These are phyloP conservation scores for Sipha flava DNA, from an alignment of 1,140 invertebrate genomes.

Conservation along the genomic window DNA sequence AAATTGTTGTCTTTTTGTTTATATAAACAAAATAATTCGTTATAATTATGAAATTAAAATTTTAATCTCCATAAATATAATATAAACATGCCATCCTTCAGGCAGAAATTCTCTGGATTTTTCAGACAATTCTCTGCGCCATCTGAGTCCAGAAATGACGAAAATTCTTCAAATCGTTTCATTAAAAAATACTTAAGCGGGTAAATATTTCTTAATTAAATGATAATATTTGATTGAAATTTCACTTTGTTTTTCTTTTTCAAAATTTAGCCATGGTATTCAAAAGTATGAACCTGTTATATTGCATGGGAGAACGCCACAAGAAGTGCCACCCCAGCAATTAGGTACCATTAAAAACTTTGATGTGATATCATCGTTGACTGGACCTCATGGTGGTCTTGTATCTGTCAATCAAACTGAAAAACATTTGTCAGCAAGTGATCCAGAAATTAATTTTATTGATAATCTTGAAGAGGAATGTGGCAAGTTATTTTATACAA, in stretches of 20 bases:
- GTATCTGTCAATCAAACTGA: slow-evolving; percentile 61
- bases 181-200: slow-evolving; percentile 64
- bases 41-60: background rate
- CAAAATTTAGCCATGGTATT: slow-evolving; percentile 5
- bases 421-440: slow-evolving; percentile 55
- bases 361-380: slow-evolving; percentile 56
- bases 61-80: background rate
- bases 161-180: slow-evolving; percentile 56
- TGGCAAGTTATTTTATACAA: background rate
- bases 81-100: slow-evolving; percentile 57
- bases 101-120: slow-evolving; percentile 64
- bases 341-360: slow-evolving; percentile 48
- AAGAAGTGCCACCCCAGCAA: slow-evolving; percentile 54
- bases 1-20: background rate
- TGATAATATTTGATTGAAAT: background rate
- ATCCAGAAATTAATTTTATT: slow-evolving; percentile 67
- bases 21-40: background rate
- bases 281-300: slow-evolving; percentile 51
- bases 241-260: background rate
- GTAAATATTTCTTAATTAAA: slow-evolving; percentile 46
- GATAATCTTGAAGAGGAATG: slow-evolving; percentile 53
- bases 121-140: slow-evolving; percentile 59
- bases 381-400: slow-evolving; percentile 67
- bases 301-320: slow-evolving; percentile 56
- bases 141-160: slow-evolving; percentile 46